Evolutionary conservation across 2,888 invertebrate species (phyloP).

Genomic region (Cybosia mesomella): DNA sequence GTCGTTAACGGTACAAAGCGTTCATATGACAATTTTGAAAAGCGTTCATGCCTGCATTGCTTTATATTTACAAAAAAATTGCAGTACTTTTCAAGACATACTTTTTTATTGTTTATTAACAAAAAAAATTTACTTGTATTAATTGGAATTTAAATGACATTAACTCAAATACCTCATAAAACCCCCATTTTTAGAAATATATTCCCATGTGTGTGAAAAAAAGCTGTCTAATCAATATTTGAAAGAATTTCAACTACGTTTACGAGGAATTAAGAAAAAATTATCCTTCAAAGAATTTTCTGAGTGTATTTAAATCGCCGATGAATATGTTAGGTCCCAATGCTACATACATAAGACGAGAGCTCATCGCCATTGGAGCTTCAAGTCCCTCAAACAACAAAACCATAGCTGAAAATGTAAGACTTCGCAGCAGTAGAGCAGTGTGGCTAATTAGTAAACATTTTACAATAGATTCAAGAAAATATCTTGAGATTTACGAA

Average conservation of each 20-base stretch:
- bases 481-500: background rate
- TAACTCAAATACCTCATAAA: too few relatives aligned
- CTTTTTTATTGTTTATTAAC: too few relatives aligned
- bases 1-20: background rate
- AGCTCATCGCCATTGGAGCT: constrained; percentile 16
- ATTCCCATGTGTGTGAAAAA: background rate
- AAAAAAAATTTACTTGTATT: too few relatives aligned
- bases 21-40: background rate
- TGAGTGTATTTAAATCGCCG: constrained; percentile 16
- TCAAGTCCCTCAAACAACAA: constrained; percentile 14
- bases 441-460: background rate
- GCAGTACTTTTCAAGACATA: background rate
- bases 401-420: constrained; percentile 12
- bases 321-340: constrained; percentile 31
- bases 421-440: background rate
- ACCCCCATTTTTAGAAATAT: background rate
- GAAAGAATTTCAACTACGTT: background rate
- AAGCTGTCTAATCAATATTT: background rate
- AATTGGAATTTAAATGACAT: too few relatives aligned
- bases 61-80: background rate
- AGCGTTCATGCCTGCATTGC: background rate
- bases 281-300: background rate
- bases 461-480: background rate
- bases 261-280: background rate
- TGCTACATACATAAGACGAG: constrained; percentile 14